phyloP scores from a whole-genome alignment of 1,140 invertebrate species.

The Ceratina japonica region DNA sequence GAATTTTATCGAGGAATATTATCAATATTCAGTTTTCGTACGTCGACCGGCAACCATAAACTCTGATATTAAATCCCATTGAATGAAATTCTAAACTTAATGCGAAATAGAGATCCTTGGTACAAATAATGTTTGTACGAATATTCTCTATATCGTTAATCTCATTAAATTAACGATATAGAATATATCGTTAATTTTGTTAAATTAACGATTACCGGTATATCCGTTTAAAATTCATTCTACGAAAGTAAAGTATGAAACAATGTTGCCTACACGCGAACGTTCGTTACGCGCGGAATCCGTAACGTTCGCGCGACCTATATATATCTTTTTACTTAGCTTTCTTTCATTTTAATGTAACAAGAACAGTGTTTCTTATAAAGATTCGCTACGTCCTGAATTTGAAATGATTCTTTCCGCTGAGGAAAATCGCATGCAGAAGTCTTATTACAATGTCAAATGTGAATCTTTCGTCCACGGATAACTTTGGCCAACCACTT shows the following conservation, averaged over 20 bases:
- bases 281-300: slow-evolving; percentile 8
- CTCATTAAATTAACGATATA: neutral
- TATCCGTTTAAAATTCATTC: neutral
- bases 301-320: too few species aligned
- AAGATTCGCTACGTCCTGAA: slow-evolving; percentile 49
- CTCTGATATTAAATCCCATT: too few species aligned
- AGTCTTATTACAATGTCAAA: slow-evolving; percentile 28
- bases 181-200: too few species aligned
- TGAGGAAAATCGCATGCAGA: slow-evolving; percentile 32
- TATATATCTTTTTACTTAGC: neutral
- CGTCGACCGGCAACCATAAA: too few species aligned
- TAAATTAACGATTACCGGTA: neutral
- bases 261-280: neutral
- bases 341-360: slow-evolving; percentile 46
- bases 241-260: neutral
- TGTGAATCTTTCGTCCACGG: slow-evolving; percentile 47
- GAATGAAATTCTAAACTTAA: too few species aligned
- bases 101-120: neutral
- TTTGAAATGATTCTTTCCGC: slow-evolving; percentile 32
- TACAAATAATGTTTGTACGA: slow-evolving; percentile 31
- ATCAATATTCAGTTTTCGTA: slow-evolving; percentile 24
- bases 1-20: slow-evolving; percentile 29
- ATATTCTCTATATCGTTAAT: slow-evolving; percentile 36
- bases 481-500: slow-evolving; percentile 62
- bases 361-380: slow-evolving; percentile 43